Evolutionary conservation across 2,888 invertebrate species (phyloP), one percentile per base, ranked within the genome.

Genomic region (Drosophila atripex): DNA sequence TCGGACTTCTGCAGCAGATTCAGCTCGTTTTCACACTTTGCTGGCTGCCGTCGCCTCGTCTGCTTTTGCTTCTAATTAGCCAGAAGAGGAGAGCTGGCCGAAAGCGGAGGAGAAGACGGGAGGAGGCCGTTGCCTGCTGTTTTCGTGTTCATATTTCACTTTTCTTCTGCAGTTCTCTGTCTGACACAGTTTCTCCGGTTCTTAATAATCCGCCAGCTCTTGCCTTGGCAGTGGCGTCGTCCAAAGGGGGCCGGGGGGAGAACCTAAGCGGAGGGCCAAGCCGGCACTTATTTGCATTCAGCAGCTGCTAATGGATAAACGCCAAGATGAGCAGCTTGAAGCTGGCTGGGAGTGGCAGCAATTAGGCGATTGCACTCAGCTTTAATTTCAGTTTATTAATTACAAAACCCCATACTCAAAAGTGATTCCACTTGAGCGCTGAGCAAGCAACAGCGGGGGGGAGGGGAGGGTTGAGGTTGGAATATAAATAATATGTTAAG

Each of bases 1-100:
- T 28, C 25, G 8, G 32, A 43, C 63, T 45, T 39, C 69, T 47
- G 55, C 69, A 56, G 50, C 46, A 56, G 53, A 16, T 18, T 63
- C 57, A 65, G 60, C 51, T 66, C 82, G 68, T 75, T 73, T 82
- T 78, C 82, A 82, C 86, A 79, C 73, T 77, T 85, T 64, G 47
- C 76, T 85, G 83, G 30, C 71, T 71, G 74, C 78, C 66, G 83
- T 60, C 60, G 58, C 57, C 30, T 18, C 47, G 60, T 61, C 60
- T 61, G 60, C 59, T 45, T 16, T 14, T 41, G 59, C 75, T 74
- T 77, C 77, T 71, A 86, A 86, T 86, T 79, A 82, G 75, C 69
- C 56, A 52, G 14, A 30, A 21, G 39, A 12, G 12, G 43, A n/a
- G n/a, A n/a, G 21, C 11, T 45, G 54, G 30, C 35, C 16, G 14